A percentile compares a stretch with the other conserved stretches of the same genome.
Evolutionary conservation across 2,797 vertebrate genomes (phyloP).

Genomic region (Acropternis orthonyx): DNA sequence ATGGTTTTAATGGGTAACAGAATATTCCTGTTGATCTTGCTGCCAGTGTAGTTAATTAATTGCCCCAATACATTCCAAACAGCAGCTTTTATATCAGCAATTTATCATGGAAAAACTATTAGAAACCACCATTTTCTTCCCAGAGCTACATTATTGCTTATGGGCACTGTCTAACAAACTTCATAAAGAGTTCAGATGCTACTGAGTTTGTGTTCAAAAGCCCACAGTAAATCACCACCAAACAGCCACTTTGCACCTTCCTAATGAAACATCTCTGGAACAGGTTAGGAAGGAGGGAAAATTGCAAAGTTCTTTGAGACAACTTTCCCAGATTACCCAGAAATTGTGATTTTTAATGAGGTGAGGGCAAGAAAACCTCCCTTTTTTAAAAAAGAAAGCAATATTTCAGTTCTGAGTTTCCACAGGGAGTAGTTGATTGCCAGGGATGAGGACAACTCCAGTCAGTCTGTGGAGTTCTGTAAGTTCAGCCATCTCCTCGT

Average conservation of each 20-base stretch:
- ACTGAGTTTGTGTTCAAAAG: neutral
- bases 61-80: neutral
- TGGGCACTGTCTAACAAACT: neutral
- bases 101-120: neutral
- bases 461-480: neutral
- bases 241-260: neutral
- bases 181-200: neutral
- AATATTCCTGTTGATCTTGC: neutral
- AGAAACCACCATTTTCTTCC: neutral
- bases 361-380: neutral
- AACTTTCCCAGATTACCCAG: neutral
- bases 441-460: neutral
- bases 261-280: neutral
- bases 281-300: neutral
- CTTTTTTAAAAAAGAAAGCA: neutral
- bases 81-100: neutral
- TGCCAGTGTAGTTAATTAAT: neutral
- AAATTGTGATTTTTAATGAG: neutral
- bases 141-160: neutral
- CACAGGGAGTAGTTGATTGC: neutral
- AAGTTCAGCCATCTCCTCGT: neutral
- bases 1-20: neutral
- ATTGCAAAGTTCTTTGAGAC: neutral
- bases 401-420: neutral
- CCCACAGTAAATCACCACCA: neutral